Percentiles rank a stretch among this genome's conserved stretches.
Conservation (phyloP, 2,888 invertebrate genomes). For the Dromius quadrimaculatus region DNA sequence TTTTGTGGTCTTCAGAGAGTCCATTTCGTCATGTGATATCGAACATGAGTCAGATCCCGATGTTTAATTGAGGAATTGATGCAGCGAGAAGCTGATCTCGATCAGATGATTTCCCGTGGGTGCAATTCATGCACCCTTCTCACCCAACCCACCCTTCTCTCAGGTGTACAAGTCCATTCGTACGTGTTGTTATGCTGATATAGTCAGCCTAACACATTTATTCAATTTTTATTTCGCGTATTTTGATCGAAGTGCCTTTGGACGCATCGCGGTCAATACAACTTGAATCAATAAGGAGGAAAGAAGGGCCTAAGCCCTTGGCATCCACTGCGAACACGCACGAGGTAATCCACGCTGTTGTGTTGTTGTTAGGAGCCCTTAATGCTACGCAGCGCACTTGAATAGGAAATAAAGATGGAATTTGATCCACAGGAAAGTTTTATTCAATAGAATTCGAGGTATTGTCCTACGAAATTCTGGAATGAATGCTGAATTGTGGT, state of each 20-base stretch:
- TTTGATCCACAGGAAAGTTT: constrained; percentile 47
- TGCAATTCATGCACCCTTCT: constrained; percentile 57
- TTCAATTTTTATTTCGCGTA: constrained; percentile 3
- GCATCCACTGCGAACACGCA: constrained; percentile 15
- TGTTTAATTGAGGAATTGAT: constrained; percentile 53
- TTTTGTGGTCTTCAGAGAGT: background rate
- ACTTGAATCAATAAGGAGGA: constrained; percentile 15
- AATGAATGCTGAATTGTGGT: too few relatives aligned
- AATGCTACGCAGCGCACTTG: constrained; percentile 18
- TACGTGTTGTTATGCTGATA: constrained; percentile 24
- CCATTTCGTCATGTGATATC: constrained; percentile 8
- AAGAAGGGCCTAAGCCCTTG: constrained; percentile 5
- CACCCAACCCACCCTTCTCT: constrained; percentile 55
- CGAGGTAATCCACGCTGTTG: constrained; percentile 10
- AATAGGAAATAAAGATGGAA: constrained; percentile 51
- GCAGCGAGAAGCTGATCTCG: constrained; percentile 56
- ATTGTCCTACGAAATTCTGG: too few relatives aligned
- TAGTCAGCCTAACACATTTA: background rate
- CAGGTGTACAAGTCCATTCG: constrained; percentile 55
- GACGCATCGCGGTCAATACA: constrained; percentile 3
- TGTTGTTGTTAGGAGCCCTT: constrained; percentile 20
- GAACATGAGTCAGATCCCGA: constrained; percentile 48
- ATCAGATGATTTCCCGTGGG: constrained; percentile 62
- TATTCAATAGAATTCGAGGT: constrained; percentile 50
- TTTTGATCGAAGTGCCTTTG: constrained; percentile 23